Evolutionary conservation across 2,113 vertebrate species (phyloP).

Genomic region (Corythoichthys intestinalis): DNA sequence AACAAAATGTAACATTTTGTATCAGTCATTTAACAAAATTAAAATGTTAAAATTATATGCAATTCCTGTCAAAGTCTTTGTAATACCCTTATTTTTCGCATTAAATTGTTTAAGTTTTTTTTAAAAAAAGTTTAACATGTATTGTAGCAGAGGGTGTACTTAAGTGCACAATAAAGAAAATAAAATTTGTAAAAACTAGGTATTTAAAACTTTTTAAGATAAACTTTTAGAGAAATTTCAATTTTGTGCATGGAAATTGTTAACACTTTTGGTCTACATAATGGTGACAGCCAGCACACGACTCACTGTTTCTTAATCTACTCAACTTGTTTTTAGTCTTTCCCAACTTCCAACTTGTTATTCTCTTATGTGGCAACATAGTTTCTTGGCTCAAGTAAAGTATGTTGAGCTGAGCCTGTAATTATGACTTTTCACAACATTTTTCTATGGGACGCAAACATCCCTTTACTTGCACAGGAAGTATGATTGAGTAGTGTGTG

Average conservation of each 20-base stretch:
- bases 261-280: slow-evolving; percentile 13
- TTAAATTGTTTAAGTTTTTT: too few species aligned
- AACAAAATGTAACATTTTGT: too few species aligned
- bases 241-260: slow-evolving; percentile 10
- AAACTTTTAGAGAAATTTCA: slow-evolving; percentile 1
- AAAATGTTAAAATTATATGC: too few species aligned
- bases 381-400: slow-evolving; percentile 61
- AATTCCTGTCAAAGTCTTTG: too few species aligned
- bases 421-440: slow-evolving; percentile 56
- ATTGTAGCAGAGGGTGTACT: not conserved
- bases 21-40: too few species aligned
- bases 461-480: slow-evolving; percentile 30
- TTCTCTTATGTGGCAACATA: slow-evolving; percentile 63
- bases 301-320: slow-evolving; percentile 49
- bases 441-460: slow-evolving; percentile 60
- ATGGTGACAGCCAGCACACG: slow-evolving; percentile 57
- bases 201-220: too few species aligned
- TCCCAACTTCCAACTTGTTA: slow-evolving; percentile 54
- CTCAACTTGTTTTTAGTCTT: slow-evolving; percentile 16
- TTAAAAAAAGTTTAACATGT: too few species aligned
- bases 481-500: slow-evolving; percentile 27
- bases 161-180: not conserved
- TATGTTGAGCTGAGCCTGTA: slow-evolving; percentile 61
- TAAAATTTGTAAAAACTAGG: too few species aligned
- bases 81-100: too few species aligned